Percentiles rank a stretch among this genome's conserved stretches.
phyloP scores from a whole-genome alignment of 2,113 vertebrate species.

The Noturus placidus region DNA sequence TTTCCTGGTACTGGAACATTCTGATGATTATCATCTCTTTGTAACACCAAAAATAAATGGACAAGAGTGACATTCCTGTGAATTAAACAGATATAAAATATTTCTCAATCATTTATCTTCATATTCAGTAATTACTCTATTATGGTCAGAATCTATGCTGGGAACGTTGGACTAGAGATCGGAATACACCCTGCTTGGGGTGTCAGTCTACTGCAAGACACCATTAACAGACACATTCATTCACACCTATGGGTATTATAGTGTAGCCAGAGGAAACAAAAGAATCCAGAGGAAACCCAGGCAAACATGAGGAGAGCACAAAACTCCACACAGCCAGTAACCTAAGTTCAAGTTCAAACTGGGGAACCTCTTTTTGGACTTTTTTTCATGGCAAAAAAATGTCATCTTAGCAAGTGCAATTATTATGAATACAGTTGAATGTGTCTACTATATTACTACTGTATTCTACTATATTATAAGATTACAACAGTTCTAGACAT shows the following conservation, averaged over 20 bases:
- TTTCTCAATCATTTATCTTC: not conserved
- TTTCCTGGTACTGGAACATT: not conserved
- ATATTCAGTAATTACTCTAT: not conserved
- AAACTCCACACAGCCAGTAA: not conserved
- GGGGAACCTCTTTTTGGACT: not conserved
- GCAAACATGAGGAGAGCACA: not conserved
- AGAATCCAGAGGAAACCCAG: not conserved
- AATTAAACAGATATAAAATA: not conserved
- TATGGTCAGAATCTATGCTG: not conserved
- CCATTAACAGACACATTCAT: not conserved
- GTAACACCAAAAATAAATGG: not conserved
- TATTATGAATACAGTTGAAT: not conserved
- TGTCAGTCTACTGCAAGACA: not conserved
- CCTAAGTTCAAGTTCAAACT: not conserved
- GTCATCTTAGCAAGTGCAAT: not conserved
- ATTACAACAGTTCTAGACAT: not conserved
- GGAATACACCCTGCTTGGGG: not conserved
- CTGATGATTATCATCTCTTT: not conserved
- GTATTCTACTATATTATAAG: not conserved
- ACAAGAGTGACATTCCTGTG: not conserved
- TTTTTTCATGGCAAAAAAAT: not conserved
- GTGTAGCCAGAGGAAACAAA: not conserved
- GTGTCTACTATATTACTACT: too few species aligned
- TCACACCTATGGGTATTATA: not conserved
- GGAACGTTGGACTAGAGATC: not conserved